These are phyloP conservation scores for Ictalurus punctatus DNA, from an alignment of 2,113 vertebrate species.

Conservation along the genomic window DNA sequence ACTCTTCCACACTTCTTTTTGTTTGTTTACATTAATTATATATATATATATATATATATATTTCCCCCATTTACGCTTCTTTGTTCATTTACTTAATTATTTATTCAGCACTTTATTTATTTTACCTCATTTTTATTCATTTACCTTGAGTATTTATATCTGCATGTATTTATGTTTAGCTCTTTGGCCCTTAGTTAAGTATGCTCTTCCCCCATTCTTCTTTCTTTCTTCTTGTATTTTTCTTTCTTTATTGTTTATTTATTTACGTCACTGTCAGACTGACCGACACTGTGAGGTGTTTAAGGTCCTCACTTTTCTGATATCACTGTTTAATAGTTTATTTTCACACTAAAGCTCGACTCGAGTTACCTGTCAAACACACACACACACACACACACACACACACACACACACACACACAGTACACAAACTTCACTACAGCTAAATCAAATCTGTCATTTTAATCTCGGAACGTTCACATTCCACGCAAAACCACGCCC, in stretches of 20 bases:
- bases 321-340: not conserved
- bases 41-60: too few relatives aligned
- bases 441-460: not conserved
- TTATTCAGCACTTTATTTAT: not conserved
- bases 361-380: not conserved
- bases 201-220: not conserved
- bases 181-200: too few relatives aligned
- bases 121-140: not conserved
- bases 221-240: not conserved
- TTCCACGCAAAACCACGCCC: not conserved
- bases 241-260: not conserved
- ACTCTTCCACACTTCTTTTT: not conserved
- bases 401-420: not conserved
- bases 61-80: not conserved
- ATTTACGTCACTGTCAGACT: not conserved
- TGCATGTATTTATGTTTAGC: not conserved
- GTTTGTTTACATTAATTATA: not conserved
- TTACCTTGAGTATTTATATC: not conserved
- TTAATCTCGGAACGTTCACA: not conserved
- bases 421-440: not conserved
- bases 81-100: not conserved
- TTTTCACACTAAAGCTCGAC: not conserved
- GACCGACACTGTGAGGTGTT: not conserved
- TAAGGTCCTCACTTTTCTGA: not conserved
- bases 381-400: not conserved